Base-by-base conservation (phyloP, 2,113 vertebrate genomes). In the Periophthalmodon schlosseri region DNA sequence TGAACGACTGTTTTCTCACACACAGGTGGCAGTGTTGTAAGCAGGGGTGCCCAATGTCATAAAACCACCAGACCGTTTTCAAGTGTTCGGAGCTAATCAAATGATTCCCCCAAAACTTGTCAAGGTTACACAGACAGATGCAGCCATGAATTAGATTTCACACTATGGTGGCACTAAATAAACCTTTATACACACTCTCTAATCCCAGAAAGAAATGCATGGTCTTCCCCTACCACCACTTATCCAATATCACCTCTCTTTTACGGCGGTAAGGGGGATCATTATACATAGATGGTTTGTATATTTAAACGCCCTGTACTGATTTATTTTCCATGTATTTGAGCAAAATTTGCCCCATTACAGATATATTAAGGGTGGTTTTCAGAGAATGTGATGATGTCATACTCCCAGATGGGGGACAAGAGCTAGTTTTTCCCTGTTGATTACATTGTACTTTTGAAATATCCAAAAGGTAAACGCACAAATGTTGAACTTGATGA, bases 121-220 rank as follows among this genome's bases (percentile, higher is more conserved):
- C 89, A 93, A 92, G 91, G 91, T 90, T 91, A 88, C 68, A 44
- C 60, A 71, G 85, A 81, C 83, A 86, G 86, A 90, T 87, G 83
- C 83, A 75, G 81, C 67, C 58, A 66, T 80, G 88, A 91, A 92
- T 91, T 89, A 77, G 87, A 92, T 93, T 92, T 85, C 82, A 89
- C 88, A 85, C 79, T 61, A 73, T 70, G 71, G 52, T 79, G 79
- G 84, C 85, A 83, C 83, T 77, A 85, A 89, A 82, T 82, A 67
- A 79, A 84, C 84, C 90, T 91, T 77, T 86, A 73, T 71, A 82
- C 75, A 64, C 63, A 70, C 68, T 73, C 67, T 80, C 5, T 64
- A 83, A 52, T 69, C 47, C 34, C 73, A 77, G 23, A 47, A 78
- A 79, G 50, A 72, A 73, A 74, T 44, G 2, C 1, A 11, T 65